These are phyloP conservation scores for Apistogramma diplotaenia DNA, from an alignment of 2,113 vertebrate species.

Conservation along the genomic window DNA sequence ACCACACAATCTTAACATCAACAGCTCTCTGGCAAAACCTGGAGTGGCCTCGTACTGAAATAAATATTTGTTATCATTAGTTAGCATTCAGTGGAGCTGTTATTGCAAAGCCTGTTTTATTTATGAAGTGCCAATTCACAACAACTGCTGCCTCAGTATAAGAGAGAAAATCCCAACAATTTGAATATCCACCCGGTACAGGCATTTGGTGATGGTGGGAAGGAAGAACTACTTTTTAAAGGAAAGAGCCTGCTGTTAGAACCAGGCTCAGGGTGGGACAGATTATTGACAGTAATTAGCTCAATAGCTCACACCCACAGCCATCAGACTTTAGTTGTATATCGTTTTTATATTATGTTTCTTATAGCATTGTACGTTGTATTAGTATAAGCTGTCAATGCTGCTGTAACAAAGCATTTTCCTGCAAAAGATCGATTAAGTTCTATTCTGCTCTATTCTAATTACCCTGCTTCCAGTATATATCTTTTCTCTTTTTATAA, in stretches of 20 bases:
- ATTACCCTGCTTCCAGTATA: no score
- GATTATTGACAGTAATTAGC: no score
- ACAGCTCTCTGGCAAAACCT: background rate
- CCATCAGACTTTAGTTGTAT: no score
- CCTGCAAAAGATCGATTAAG: no score
- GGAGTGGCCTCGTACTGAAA: background rate
- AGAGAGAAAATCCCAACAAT: background rate
- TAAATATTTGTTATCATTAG: background rate
- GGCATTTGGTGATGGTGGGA: background rate
- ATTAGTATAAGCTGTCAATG: no score
- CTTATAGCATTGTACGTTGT: no score
- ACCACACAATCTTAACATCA: background rate
- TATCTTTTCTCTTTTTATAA: background rate
- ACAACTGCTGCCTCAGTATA: background rate
- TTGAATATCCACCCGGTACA: background rate
- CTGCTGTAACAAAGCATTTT: no score
- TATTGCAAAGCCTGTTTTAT: background rate
- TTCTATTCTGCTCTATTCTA: no score
- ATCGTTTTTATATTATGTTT: no score
- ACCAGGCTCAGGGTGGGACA: background rate
- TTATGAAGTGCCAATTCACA: background rate
- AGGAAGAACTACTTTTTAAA: background rate
- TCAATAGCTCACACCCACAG: no score
- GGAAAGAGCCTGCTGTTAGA: background rate
- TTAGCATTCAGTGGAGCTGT: background rate